These are phyloP conservation scores for Simalia tracyae DNA, from an alignment of 2,797 vertebrate genomes.

Conservation along the genomic window DNA sequence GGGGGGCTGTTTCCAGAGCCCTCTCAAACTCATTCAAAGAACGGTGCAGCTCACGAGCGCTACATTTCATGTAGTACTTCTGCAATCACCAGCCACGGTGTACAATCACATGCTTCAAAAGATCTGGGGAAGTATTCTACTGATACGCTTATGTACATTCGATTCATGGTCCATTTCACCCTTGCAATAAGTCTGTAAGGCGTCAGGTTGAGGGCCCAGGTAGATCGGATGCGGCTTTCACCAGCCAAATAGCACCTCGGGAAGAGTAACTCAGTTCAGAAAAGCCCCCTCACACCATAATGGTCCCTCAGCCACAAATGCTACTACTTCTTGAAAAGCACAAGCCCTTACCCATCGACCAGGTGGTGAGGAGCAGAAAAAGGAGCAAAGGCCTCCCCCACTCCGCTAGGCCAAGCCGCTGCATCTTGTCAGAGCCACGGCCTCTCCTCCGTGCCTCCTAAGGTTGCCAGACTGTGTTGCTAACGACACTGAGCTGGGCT, in stretches of 20 bases:
- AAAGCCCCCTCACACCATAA: background rate
- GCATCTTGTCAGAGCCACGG: background rate
- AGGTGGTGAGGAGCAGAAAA: conserved; percentile 36
- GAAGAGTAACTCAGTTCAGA: background rate
- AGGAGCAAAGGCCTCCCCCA: conserved; percentile 16
- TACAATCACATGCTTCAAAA: background rate
- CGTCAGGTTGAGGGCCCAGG: background rate
- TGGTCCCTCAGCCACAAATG: background rate
- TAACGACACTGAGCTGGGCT: conserved; percentile 7
- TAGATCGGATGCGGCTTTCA: background rate
- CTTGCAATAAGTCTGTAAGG: background rate
- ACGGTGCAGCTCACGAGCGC: background rate
- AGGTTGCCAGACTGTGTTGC: conserved; percentile 8
- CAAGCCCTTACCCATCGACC: conserved; percentile 44
- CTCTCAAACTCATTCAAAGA: background rate
- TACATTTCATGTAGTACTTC: background rate
- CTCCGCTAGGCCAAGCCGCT: conserved; percentile 26
- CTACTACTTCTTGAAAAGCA: background rate
- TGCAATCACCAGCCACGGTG: background rate
- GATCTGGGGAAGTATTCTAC: background rate
- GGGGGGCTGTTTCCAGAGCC: background rate
- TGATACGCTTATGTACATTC: background rate
- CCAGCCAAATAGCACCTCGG: too few relatives aligned
- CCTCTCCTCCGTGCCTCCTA: background rate
- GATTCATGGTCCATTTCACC: background rate